A percentile compares a stretch with the other conserved stretches of the same genome.
Conservation (phyloP, 2,888 invertebrate species). For the Tenthredo notha region DNA sequence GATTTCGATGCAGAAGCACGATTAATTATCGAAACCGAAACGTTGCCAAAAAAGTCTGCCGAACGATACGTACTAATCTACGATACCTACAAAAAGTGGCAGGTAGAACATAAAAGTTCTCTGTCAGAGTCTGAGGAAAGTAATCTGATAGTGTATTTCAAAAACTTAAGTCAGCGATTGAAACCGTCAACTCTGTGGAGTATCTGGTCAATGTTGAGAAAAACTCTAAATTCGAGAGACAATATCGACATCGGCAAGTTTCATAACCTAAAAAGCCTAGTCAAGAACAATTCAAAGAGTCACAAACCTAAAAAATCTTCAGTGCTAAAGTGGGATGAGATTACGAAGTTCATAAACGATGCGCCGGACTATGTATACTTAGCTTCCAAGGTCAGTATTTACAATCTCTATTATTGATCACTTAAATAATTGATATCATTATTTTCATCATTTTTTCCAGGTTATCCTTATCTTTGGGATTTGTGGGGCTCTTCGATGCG, state of each 20-base stretch:
- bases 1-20: no score
- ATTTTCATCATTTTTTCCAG: slow-evolving; percentile 55
- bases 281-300: slow-evolving; percentile 58
- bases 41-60: no score
- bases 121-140: no score
- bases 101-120: no score
- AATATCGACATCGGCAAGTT: slow-evolving; percentile 59
- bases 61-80: no score
- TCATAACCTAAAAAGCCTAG: slow-evolving; percentile 58
- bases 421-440: slow-evolving; percentile 29
- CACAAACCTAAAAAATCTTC: slow-evolving; percentile 58
- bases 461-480: slow-evolving; percentile 60
- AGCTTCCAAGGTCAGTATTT: slow-evolving; percentile 58
- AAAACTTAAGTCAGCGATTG: no score
- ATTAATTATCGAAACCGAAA: no score
- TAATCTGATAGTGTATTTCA: no score
- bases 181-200: no score
- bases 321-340: slow-evolving; percentile 58
- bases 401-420: slow-evolving; percentile 17
- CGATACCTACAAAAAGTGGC: no score
- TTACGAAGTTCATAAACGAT: slow-evolving; percentile 58
- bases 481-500: slow-evolving; percentile 58
- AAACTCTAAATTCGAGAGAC: slow-evolving; percentile 56
- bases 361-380: slow-evolving; percentile 59
- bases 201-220: slow-evolving; percentile 19